These are phyloP conservation scores for Mus spretus DNA, from an alignment of 2,797 vertebrate species.

Conservation along the genomic window DNA sequence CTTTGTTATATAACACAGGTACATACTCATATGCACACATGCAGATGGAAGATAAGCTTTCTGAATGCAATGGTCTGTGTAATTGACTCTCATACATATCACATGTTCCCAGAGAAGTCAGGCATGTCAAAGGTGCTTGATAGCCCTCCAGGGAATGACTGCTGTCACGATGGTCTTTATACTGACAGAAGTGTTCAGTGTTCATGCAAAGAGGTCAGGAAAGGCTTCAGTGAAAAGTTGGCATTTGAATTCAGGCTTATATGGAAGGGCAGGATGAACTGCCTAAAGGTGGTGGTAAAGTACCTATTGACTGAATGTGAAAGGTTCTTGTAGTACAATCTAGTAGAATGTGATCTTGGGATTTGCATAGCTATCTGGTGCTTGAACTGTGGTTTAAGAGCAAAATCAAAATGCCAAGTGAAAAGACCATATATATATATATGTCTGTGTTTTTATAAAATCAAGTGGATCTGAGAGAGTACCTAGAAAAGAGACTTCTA, in stretches of 20 bases:
- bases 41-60: background rate
- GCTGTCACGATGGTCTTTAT: background rate
- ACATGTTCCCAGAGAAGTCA: background rate
- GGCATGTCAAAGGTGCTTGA: background rate
- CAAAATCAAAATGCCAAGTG: background rate
- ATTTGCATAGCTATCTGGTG: background rate
- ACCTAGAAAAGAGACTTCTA: background rate
- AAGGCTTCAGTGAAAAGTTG: background rate
- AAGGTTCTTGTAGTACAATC: background rate
- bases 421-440: background rate
- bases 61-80: background rate
- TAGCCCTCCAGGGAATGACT: background rate
- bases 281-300: background rate
- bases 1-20: background rate
- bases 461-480: background rate
- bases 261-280: conserved; percentile 6
- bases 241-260: background rate
- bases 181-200: background rate
- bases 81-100: background rate
- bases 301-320: background rate
- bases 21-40: background rate
- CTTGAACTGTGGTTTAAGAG: background rate
- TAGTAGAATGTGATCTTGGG: background rate
- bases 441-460: conserved; percentile 17
- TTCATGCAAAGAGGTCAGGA: background rate